phyloP scores from a whole-genome alignment of 2,113 vertebrate genomes.

The Pluvialis apricaria region DNA sequence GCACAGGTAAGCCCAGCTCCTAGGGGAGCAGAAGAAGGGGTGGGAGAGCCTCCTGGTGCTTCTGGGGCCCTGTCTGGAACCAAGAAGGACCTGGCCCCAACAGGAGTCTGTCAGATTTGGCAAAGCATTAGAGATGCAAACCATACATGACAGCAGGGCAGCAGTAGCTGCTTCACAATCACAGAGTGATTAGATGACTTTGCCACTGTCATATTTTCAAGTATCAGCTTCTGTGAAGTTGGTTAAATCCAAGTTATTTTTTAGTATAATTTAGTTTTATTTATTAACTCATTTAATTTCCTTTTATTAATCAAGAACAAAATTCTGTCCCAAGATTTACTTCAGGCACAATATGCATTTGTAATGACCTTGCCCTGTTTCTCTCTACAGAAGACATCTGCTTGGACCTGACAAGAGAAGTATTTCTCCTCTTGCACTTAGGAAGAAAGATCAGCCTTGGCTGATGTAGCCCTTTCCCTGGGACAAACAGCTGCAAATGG shows the following conservation, averaged over 20 bases:
- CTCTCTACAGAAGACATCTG: not conserved
- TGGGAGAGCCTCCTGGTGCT: not conserved
- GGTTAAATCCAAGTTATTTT: not conserved
- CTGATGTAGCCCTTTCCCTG: not conserved
- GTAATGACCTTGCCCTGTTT: not conserved
- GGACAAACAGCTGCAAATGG: constrained; percentile 14
- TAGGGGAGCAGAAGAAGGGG: not conserved
- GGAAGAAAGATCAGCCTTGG: not conserved
- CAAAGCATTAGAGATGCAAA: not conserved
- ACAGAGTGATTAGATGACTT: not conserved
- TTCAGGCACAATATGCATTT: not conserved
- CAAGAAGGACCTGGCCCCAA: not conserved
- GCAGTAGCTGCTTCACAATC: not conserved
- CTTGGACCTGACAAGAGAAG: not conserved
- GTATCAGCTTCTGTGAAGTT: not conserved
- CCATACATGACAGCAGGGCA: not conserved
- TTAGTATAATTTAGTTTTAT: not conserved
- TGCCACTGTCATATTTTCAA: not conserved
- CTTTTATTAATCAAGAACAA: not conserved
- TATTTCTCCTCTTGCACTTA: not conserved
- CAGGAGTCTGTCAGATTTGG: not conserved
- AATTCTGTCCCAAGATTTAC: not conserved
- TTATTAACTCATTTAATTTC: not conserved
- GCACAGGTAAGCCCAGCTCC: not conserved
- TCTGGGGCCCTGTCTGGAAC: not conserved